Conservation (phyloP, 64 coral and sea anemone species). For the Stichodactyla helianthus region DNA sequence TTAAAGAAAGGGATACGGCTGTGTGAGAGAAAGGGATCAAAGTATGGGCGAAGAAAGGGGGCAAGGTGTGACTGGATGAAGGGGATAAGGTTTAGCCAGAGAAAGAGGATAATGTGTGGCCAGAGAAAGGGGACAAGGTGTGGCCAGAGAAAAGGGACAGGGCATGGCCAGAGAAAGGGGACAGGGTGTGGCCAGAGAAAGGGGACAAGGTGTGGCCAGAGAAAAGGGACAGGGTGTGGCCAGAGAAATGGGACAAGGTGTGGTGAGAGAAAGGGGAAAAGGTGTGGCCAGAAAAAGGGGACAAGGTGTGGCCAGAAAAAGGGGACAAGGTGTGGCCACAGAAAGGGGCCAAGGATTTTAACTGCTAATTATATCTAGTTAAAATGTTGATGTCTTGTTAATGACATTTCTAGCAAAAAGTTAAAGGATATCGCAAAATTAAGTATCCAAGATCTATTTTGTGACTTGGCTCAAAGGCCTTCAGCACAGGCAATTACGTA, state of each 20-base stretch:
- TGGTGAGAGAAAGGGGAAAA: neutral
- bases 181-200: neutral
- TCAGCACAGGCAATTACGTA: slow-evolving; percentile 86
- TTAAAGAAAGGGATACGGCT: too few relatives aligned
- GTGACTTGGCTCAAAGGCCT: slow-evolving; percentile 65
- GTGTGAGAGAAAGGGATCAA: too few relatives aligned
- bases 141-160: neutral
- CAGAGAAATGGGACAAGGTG: too few relatives aligned
- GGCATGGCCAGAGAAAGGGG: neutral
- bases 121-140: neutral
- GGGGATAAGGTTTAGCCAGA: neutral
- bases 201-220: neutral
- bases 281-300: neutral
- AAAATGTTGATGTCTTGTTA: neutral
- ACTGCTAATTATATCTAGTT: neutral
- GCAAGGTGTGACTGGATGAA: neutral
- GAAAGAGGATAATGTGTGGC: neutral
- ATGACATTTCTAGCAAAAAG: slow-evolving; percentile 21
- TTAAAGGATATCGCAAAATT: slow-evolving; percentile 43
- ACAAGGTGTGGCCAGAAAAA: neutral
- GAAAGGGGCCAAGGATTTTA: neutral
- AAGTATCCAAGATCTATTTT: slow-evolving; percentile 66
- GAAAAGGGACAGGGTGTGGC: neutral
- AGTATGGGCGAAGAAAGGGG: too few relatives aligned
- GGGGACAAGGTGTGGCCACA: too few relatives aligned